Evolutionary conservation across 2,888 invertebrate species (phyloP).

Genomic region (Xylota segnis): DNA sequence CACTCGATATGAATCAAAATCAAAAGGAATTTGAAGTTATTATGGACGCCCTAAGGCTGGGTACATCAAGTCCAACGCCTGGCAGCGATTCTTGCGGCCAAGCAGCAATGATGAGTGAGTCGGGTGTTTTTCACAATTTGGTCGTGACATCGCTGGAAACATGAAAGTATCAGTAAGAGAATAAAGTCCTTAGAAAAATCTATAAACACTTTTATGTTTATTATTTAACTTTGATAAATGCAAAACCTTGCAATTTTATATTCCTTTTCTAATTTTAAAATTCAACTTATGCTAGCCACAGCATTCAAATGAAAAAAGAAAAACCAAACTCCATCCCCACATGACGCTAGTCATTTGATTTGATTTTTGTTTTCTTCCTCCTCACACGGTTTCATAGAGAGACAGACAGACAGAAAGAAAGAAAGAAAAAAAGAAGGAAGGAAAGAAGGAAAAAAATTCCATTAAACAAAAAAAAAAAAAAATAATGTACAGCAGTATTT

Average conservation of each 20-base stretch:
- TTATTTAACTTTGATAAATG: not conserved
- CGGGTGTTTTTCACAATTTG: slow-evolving; percentile 84
- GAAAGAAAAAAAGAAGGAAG: no score
- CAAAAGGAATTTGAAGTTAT: slow-evolving; percentile 85
- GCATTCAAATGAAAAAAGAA: slow-evolving; percentile 28
- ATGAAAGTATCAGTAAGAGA: slow-evolving; percentile 83
- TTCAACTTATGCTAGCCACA: slow-evolving; percentile 27
- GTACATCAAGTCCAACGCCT: slow-evolving; percentile 82
- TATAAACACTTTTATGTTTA: slow-evolving; percentile 10
- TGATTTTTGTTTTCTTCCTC: slow-evolving; percentile 28
- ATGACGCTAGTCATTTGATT: slow-evolving; percentile 65
- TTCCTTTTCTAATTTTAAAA: slow-evolving; percentile 17
- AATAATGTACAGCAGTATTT: slow-evolving; percentile 26
- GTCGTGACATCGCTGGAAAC: slow-evolving; percentile 84
- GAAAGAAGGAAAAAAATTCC: slow-evolving; percentile 69
- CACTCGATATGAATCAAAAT: slow-evolving; percentile 84
- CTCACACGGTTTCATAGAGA: slow-evolving; percentile 47
- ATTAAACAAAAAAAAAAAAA: slow-evolving; percentile 23
- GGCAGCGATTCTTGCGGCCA: slow-evolving; percentile 86
- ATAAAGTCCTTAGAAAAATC: slow-evolving; percentile 58
- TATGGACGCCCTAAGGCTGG: slow-evolving; percentile 84
- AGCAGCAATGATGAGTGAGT: slow-evolving; percentile 88
- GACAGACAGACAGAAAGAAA: slow-evolving; percentile 10
- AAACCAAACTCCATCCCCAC: slow-evolving; percentile 30
- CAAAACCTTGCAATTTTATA: slow-evolving; percentile 17